A percentile compares a stretch with the other conserved stretches of the same genome.
These are phyloP conservation scores for Drosophila carrolli DNA, from an alignment of 1,140 invertebrate genomes.

Conservation along the genomic window DNA sequence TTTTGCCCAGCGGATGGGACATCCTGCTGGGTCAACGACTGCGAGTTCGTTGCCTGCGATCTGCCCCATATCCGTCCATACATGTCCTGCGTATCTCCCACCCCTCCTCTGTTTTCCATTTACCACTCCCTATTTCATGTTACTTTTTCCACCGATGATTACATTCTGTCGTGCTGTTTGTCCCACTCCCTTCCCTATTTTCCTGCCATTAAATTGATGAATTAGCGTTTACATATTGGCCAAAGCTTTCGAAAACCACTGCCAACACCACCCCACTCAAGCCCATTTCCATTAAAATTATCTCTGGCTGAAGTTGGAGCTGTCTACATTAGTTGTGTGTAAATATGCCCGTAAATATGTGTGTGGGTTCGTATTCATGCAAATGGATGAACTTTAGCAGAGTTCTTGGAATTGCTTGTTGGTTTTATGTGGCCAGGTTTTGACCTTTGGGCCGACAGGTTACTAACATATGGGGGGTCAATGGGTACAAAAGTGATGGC, in stretches of 20 bases:
- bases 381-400: slow-evolving; percentile 10
- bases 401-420: background rate
- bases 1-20: slow-evolving; percentile 22
- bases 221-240: slow-evolving; percentile 58
- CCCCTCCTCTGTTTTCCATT: slow-evolving; percentile 7
- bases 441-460: slow-evolving; percentile 12
- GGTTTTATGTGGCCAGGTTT: background rate
- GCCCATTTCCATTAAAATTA: slow-evolving; percentile 48
- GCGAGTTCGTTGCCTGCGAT: slow-evolving; percentile 59
- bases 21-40: slow-evolving; percentile 48
- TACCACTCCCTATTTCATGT: slow-evolving; percentile 36
- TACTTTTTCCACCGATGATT: slow-evolving; percentile 53
- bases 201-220: slow-evolving; percentile 69
- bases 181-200: slow-evolving; percentile 6
- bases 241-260: slow-evolving; percentile 6
- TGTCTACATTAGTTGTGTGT: slow-evolving; percentile 8
- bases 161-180: slow-evolving; percentile 49
- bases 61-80: background rate
- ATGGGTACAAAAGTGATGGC: background rate
- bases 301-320: slow-evolving; percentile 13
- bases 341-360: background rate
- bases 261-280: slow-evolving; percentile 1
- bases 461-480: background rate
- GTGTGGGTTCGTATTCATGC: slow-evolving; percentile 10
- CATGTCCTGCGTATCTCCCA: background rate